These are phyloP conservation scores for Myrmophylax atrothorax DNA, from an alignment of 2,113 vertebrate species.

Conservation along the genomic window DNA sequence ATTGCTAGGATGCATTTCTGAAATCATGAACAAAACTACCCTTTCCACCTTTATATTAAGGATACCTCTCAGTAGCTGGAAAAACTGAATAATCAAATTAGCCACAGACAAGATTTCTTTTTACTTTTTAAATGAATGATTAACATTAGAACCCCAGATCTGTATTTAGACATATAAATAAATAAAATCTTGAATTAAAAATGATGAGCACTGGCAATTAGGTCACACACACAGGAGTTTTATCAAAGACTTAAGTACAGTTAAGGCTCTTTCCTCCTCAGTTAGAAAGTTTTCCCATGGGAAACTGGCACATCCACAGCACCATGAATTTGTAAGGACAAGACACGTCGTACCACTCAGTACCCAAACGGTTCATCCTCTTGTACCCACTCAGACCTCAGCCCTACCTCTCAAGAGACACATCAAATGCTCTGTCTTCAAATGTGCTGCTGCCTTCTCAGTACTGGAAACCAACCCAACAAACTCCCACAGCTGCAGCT, in stretches of 20 bases:
- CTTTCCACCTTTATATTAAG: neutral
- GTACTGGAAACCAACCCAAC: neutral
- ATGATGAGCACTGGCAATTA: neutral
- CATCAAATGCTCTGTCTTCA: neutral
- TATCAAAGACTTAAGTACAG: neutral
- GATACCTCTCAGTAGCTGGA: neutral
- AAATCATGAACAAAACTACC: constrained; percentile 15
- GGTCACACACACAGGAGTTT: neutral
- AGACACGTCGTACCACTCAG: rapidly evolving
- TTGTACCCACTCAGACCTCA: neutral
- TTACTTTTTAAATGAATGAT: neutral
- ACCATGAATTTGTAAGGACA: rapidly evolving
- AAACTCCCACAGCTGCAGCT: neutral
- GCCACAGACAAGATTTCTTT: neutral
- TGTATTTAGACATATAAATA: neutral
- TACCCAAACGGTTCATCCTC: neutral
- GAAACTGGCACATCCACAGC: neutral
- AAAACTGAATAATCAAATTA: neutral
- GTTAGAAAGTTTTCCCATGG: neutral
- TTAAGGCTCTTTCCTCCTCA: neutral
- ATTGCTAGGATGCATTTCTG: neutral
- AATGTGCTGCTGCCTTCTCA: neutral
- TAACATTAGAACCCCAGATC: neutral
- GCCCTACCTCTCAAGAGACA: neutral
- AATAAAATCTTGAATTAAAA: neutral